These are phyloP conservation scores for Macrocentrus cingulum DNA, from an alignment of 1,140 invertebrate species.

Conservation along the genomic window DNA sequence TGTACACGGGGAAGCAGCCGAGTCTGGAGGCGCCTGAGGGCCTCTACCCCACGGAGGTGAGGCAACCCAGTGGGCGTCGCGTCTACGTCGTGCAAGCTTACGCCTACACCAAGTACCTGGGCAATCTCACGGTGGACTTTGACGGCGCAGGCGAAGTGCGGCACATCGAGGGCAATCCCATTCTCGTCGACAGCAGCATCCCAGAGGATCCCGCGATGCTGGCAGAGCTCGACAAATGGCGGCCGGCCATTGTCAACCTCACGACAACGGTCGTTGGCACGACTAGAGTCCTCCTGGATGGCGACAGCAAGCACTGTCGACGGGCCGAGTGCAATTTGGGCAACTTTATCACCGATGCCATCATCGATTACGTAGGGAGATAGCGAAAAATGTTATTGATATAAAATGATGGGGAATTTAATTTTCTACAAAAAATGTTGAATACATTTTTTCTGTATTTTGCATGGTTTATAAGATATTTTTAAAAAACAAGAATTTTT, in stretches of 20 bases:
- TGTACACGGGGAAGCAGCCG: slow-evolving; percentile 72
- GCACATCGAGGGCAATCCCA: slow-evolving; percentile 74
- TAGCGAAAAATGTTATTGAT: no score
- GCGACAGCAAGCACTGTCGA: slow-evolving; percentile 64
- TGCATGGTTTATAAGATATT: no score
- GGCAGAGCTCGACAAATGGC: slow-evolving; percentile 65
- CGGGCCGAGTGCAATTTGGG: slow-evolving; percentile 81
- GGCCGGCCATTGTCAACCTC: slow-evolving; percentile 61
- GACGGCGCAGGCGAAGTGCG: slow-evolving; percentile 73
- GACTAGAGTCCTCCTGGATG: slow-evolving; percentile 68
- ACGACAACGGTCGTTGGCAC: slow-evolving; percentile 59
- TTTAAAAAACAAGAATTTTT: no score
- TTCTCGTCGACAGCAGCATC: slow-evolving; percentile 71
- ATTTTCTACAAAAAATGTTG: no score
- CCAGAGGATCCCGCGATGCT: slow-evolving; percentile 69
- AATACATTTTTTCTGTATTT: no score
- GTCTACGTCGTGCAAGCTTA: slow-evolving; percentile 90
- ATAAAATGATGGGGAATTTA: no score
- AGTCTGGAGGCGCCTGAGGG: slow-evolving; percentile 70
- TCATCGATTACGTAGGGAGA: no score
- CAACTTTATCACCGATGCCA: slow-evolving; percentile 78
- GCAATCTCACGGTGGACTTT: slow-evolving; percentile 73
- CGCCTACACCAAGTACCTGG: slow-evolving; percentile 90
- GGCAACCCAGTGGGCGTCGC: slow-evolving; percentile 68
- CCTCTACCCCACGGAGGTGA: slow-evolving; percentile 76